These are phyloP conservation scores for Tangara arthus DNA, from an alignment of 2,797 vertebrate species.

Conservation along the genomic window DNA sequence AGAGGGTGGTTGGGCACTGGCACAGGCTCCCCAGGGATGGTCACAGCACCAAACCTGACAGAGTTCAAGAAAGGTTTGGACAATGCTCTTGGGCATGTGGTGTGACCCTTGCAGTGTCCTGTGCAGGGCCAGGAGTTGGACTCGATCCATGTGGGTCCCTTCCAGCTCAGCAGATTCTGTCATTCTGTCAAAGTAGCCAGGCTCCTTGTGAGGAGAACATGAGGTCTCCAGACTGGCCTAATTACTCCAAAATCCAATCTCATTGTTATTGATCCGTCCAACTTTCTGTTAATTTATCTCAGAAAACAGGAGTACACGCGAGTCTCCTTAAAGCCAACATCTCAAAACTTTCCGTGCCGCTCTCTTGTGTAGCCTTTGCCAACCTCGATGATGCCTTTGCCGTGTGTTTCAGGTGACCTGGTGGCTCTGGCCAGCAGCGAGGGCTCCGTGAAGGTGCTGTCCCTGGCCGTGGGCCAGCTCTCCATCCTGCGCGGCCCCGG, in stretches of 20 bases:
- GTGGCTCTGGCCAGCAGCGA: conserved; percentile 80
- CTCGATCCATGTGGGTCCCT: not conserved
- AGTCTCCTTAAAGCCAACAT: not conserved
- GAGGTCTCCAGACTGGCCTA: not conserved
- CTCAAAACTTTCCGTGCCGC: not conserved
- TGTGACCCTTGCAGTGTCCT: not conserved
- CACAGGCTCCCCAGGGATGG: not conserved
- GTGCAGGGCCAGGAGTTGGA: not conserved
- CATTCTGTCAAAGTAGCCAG: not conserved
- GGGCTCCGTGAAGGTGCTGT: conserved; percentile 75
- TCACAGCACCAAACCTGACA: not conserved
- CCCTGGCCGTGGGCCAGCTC: conserved; percentile 28
- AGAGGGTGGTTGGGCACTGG: not conserved
- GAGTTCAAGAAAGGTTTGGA: not conserved
- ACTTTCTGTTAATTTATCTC: conserved; percentile 33
- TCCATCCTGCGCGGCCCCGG: conserved; percentile 69
- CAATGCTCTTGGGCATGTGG: not conserved
- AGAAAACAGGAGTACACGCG: not conserved
- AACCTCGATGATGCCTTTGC: not conserved
- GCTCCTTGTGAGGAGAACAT: not conserved
- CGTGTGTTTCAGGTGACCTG: conserved; percentile 59
- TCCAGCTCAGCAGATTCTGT: not conserved
- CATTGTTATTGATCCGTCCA: not conserved
- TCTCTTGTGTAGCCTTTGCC: not conserved
- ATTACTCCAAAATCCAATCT: conserved; percentile 3